Evolutionary conservation across 1,140 invertebrate genomes (phyloP), one percentile per base, ranked within the genome.

Genomic region (Drosophila guanche): DNA sequence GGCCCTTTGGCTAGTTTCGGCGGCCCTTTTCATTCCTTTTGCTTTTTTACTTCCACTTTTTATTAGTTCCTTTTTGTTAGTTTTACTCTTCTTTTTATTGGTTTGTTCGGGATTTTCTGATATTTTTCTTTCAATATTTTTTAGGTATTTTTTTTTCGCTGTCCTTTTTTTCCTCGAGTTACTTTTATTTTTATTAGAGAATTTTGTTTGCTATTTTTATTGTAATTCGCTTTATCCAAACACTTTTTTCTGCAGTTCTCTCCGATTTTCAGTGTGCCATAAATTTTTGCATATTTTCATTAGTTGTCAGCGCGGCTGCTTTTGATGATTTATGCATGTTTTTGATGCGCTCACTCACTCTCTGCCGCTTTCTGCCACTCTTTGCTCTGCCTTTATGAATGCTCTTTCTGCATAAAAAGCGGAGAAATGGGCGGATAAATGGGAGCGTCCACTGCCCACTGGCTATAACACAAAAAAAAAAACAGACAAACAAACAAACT

Each of bases 321-420:
- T 86, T 88, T 86, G 79, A 86, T 86, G 83, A 86, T 86, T 86
- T 86, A 86, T 86, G 83, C 79, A 86, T 86, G 83, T 88, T 88
- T 86, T 88, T 83, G 74, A 77, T 75, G 77, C 59, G 33, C 70
- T 74, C 72, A 33, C 42, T 65, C n/a, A 20, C 47, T 7, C 33
- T 54, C 29, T 48, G 57, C 20, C 40, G 47, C 65, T 14, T 48
- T 42, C 25, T 33, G 33, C 27, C 33, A 37, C 33, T 37, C 33
- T 10, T 37, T 37, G 33, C 10, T 10, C 33, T 12, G 7, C 8
- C 10, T 12, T 37, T 37, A 3, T 37, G 33, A 37, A 51, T 62
- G 50, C 69, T 71, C 55, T 74, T 55, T 74, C n/a, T 58, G 70
- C 46, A 47, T 73, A 48, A 27, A 55, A 12, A 41, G 51, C 22